These are phyloP conservation scores for Sinocyclocheilus maitianheensis DNA, from an alignment of 2,113 vertebrate genomes.

Conservation along the genomic window DNA sequence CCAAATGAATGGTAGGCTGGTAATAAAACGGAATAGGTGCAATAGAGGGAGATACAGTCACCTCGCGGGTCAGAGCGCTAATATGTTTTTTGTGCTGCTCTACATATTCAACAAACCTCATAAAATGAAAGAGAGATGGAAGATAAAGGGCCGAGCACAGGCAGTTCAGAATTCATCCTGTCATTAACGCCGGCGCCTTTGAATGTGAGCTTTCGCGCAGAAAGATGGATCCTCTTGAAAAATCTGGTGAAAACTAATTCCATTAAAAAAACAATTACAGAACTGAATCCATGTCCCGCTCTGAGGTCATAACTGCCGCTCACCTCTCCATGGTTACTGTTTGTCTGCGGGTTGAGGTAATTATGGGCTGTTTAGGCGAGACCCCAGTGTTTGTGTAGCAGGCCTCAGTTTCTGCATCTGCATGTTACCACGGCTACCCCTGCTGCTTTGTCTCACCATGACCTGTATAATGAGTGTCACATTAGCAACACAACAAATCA, in stretches of 20 bases:
- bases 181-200: slow-evolving; percentile 49
- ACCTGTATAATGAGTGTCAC: slow-evolving; percentile 64
- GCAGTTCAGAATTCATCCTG: slow-evolving; percentile 51
- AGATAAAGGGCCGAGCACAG: slow-evolving; percentile 62
- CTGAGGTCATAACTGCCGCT: slow-evolving; percentile 53
- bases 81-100: slow-evolving; percentile 47
- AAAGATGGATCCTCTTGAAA: slow-evolving; percentile 51
- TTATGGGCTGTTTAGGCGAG: slow-evolving; percentile 59
- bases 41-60: slow-evolving; percentile 41
- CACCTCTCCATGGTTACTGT: slow-evolving; percentile 61
- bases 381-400: slow-evolving; percentile 55
- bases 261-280: slow-evolving; percentile 59
- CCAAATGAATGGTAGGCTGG: slow-evolving; percentile 37
- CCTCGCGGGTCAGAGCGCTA: slow-evolving; percentile 44
- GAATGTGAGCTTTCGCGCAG: slow-evolving; percentile 46
- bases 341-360: slow-evolving; percentile 49
- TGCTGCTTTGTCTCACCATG: slow-evolving; percentile 60
- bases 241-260: slow-evolving; percentile 52
- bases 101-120: slow-evolving; percentile 50
- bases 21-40: slow-evolving; percentile 50
- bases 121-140: slow-evolving; percentile 61
- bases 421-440: slow-evolving; percentile 55
- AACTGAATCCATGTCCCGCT: slow-evolving; percentile 53
- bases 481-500: slow-evolving; percentile 64
- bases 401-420: slow-evolving; percentile 54